Percentiles rank a stretch among this genome's conserved stretches.
Conservation (phyloP, 2,113 vertebrate species). For the Cariama cristata region DNA sequence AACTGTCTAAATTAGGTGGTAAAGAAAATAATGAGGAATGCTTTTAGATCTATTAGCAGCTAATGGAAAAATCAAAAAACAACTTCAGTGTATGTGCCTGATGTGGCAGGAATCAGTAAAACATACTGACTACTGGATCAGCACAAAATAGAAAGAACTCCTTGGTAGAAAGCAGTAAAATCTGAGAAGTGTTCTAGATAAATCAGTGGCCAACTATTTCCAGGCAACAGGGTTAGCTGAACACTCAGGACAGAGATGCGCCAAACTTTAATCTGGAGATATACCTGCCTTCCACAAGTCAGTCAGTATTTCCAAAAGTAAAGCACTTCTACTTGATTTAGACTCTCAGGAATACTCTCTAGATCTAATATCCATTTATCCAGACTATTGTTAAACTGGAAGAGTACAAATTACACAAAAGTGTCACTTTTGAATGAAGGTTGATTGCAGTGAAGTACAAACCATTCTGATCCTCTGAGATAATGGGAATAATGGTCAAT, state of each 20-base stretch:
- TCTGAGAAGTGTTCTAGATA: not conserved
- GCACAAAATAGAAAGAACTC: not conserved
- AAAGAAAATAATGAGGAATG: conserved; percentile 59
- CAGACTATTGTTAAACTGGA: not conserved
- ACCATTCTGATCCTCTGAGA: not conserved
- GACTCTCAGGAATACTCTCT: not conserved
- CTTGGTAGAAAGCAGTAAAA: not conserved
- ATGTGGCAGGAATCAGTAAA: conserved; percentile 8
- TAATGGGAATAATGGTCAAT: not conserved
- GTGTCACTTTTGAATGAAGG: not conserved
- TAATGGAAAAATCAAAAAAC: conserved; percentile 54
- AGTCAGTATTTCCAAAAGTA: not conserved
- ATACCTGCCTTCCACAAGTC: not conserved
- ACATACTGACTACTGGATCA: not conserved
- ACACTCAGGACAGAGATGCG: not conserved
- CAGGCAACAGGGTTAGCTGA: not conserved
- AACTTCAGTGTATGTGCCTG: not conserved
- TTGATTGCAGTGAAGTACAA: not conserved
- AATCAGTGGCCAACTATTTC: not conserved
- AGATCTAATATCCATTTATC: not conserved
- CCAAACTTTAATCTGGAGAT: not conserved
- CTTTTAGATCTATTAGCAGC: conserved; percentile 43
- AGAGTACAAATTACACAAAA: not conserved
- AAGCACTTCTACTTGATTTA: not conserved
- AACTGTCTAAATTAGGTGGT: not conserved